These are phyloP conservation scores for Lacanobia oleracea DNA, from an alignment of 2,888 invertebrate species.

Conservation along the genomic window DNA sequence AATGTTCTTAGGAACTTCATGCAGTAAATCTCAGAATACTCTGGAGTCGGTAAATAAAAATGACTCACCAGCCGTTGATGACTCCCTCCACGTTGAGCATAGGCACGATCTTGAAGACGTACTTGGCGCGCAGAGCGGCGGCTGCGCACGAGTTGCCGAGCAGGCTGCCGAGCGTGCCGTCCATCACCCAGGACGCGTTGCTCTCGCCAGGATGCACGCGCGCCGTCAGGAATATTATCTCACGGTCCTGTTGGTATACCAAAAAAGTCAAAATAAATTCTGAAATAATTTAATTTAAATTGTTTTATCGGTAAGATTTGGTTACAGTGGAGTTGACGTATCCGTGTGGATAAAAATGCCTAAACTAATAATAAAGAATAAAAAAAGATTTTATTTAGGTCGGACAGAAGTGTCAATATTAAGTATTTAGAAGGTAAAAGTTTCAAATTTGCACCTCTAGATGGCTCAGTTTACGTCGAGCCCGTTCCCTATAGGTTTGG, in stretches of 20 bases:
- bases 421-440: too few relatives aligned
- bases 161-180: conserved; percentile 93
- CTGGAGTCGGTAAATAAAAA: neutral
- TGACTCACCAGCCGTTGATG: conserved; percentile 95
- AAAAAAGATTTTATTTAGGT: too few relatives aligned
- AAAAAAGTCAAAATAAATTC: neutral
- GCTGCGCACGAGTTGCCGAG: conserved; percentile 91
- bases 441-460: too few relatives aligned
- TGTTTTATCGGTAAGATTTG: neutral
- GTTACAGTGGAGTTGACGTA: too few relatives aligned
- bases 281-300: too few relatives aligned
- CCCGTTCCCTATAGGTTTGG: neutral
- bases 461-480: too few relatives aligned
- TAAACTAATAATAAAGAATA: too few relatives aligned
- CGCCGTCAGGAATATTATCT: conserved; percentile 93
- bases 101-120: conserved; percentile 96
- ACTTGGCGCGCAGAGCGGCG: conserved; percentile 92
- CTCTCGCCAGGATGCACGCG: conserved; percentile 97
- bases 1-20: neutral
- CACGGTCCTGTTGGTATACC: conserved; percentile 87
- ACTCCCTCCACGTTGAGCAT: conserved; percentile 98
- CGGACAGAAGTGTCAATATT: too few relatives aligned
- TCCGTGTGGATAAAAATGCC: too few relatives aligned
- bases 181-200: conserved; percentile 97
- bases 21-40: neutral